Conservation (phyloP, 2,888 invertebrate species). For the Thera britannica region DNA sequence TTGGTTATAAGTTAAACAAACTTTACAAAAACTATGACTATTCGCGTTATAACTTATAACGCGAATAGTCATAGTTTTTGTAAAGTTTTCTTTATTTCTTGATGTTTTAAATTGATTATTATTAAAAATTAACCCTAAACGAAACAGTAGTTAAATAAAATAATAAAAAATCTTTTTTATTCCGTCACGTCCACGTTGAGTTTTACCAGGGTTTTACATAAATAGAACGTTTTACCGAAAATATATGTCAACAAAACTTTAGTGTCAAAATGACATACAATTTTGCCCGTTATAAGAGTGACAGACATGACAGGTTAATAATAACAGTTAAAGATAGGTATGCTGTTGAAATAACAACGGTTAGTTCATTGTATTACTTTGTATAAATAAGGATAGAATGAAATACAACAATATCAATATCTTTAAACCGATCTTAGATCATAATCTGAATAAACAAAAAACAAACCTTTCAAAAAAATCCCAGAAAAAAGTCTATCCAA, state of each 20-base stretch:
- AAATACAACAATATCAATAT: conserved; percentile 11
- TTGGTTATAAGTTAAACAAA: too few species aligned
- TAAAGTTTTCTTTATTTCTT: too few species aligned
- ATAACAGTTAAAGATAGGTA: neutral
- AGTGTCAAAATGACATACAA: neutral
- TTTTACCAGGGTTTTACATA: neutral
- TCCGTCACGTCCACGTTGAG: neutral
- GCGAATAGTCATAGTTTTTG: too few species aligned
- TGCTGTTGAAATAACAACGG: neutral
- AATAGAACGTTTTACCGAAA: neutral
- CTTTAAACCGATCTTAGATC: conserved; percentile 23
- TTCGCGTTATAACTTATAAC: too few species aligned
- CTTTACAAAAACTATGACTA: too few species aligned
- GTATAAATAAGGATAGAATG: neutral
- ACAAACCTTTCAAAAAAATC: conserved; percentile 38
- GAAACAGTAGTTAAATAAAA: too few species aligned
- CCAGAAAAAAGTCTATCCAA: conserved; percentile 28
- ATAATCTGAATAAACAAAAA: conserved; percentile 28
- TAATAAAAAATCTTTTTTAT: neutral
- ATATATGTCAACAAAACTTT: neutral
- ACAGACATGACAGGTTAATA: neutral
- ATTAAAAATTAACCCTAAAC: too few species aligned
- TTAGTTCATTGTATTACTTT: neutral
- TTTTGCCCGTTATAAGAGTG: neutral
- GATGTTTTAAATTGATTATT: too few species aligned